Evolutionary conservation across 2,888 invertebrate genomes (phyloP).

Genomic region (Drosophila meridiana): DNA sequence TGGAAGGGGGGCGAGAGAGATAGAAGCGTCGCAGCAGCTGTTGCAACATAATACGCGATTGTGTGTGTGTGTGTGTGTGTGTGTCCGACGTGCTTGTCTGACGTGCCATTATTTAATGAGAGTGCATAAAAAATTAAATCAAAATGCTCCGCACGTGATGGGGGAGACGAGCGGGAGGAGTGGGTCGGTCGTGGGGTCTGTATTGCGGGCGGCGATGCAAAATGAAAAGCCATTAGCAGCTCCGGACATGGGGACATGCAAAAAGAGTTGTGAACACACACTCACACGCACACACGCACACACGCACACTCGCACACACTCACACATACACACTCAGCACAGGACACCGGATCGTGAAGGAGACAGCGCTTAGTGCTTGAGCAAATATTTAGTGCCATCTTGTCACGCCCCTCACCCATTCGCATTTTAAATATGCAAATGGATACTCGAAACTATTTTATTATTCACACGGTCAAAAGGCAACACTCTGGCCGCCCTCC

Average conservation of each 20-base stretch:
- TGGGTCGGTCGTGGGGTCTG: not conserved
- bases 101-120: constrained; percentile 61
- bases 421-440: constrained; percentile 73
- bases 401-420: constrained; percentile 14
- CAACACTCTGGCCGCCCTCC: constrained; percentile 8
- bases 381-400: constrained; percentile 60
- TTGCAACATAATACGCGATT: constrained; percentile 36
- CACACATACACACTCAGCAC: not conserved
- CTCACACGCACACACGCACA: constrained; percentile 9
- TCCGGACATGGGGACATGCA: constrained; percentile 29
- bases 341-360: constrained; percentile 22
- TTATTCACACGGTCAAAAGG: constrained; percentile 56
- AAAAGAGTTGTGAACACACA: constrained; percentile 31
- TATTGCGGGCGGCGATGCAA: constrained; percentile 8
- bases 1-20: not conserved
- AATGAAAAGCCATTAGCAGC: constrained; percentile 53
- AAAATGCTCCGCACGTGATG: constrained; percentile 50
- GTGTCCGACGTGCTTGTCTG: constrained; percentile 25
- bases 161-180: not conserved
- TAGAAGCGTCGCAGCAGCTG: constrained; percentile 31
- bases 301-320: constrained; percentile 6
- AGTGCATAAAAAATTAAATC: constrained; percentile 67
- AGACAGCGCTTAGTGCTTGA: constrained; percentile 40
- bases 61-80: constrained; percentile 16
- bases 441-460: constrained; percentile 73